Evolutionary conservation across 2,888 invertebrate genomes (phyloP).

Genomic region (Drosophila hamatofila): DNA sequence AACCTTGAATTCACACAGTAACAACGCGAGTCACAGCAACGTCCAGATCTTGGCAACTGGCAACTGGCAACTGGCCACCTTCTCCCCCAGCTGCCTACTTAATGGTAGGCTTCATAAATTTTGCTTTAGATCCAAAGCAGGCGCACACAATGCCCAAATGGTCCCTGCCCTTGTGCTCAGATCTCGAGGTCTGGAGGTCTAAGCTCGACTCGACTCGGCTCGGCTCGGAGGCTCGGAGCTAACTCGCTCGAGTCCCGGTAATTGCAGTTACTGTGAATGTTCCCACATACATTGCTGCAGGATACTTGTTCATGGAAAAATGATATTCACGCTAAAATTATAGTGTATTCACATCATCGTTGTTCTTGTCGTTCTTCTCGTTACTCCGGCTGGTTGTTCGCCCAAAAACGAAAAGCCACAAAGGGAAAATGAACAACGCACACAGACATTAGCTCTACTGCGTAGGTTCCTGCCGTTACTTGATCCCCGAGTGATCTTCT

Average conservation of each 20-base stretch:
- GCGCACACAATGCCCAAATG: constrained; percentile 47
- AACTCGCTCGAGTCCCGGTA: constrained; percentile 49
- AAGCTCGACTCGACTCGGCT: background rate
- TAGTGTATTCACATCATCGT: constrained; percentile 69
- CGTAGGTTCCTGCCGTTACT: constrained; percentile 2
- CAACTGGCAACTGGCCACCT: constrained; percentile 29
- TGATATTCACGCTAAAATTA: constrained; percentile 81
- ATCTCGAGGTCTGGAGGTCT: background rate
- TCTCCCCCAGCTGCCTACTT: constrained; percentile 66
- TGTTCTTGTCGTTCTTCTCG: constrained; percentile 28
- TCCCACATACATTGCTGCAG: constrained; percentile 78
- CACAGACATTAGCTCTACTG: background rate
- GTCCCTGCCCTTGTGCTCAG: constrained; percentile 25
- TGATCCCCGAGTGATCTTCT: constrained; percentile 9
- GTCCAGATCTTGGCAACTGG: constrained; percentile 24
- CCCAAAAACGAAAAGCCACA: constrained; percentile 38
- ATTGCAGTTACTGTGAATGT: constrained; percentile 82
- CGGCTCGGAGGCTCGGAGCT: constrained; percentile 14
- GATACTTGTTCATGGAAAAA: constrained; percentile 82
- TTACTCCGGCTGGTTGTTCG: constrained; percentile 32
- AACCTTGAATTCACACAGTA: constrained; percentile 79
- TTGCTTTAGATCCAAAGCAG: constrained; percentile 69
- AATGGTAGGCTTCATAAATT: constrained; percentile 81
- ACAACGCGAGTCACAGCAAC: constrained; percentile 42
- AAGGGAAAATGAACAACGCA: background rate